Evolutionary conservation across 2,797 vertebrate species (phyloP), one percentile per base, ranked within the genome.

Genomic region (Anguilla obscura): DNA sequence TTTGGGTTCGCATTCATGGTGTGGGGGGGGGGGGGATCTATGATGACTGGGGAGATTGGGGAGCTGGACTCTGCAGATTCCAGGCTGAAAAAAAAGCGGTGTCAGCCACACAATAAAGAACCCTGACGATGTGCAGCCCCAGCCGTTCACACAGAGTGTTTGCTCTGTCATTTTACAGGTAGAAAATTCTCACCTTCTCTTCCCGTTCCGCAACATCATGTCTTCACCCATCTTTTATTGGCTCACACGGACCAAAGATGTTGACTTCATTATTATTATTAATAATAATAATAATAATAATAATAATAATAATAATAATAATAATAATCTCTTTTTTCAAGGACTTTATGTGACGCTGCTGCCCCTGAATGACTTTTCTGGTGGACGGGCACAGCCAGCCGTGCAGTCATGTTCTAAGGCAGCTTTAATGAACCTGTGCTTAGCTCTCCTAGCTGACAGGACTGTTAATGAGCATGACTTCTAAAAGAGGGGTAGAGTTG

Each of bases 381-480:
- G 87, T 36, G 79, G 87, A 86, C 85, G 86, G 86, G 86, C 86
- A 89, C 93, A 94, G 91, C 93, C 90, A 91, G 90, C 90, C 89
- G 86, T 93, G 92, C 92, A 90, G 89, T 87, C 52, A 2, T 91
- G 93, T 93, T 93, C 92, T 92, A 90, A 90, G 93, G 92, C 92
- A 89, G 89, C 90, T 90, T 92, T 96, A 95, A 95, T 95, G 93
- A 95, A 94, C 93, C 92, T 88, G 50, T 89, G 58, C 89, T 66
- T 87, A 63, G 89, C 90, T 93, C 91, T 89, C 89, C 84, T 84
- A 80, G 92, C 92, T 94, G 93, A 94, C 93, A 90, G 87, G 93
- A 92, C 91, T 93, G 91, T 93, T 96, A 96, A 95, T 96, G 94
- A 95, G 93, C 90, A 89, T 87, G 88, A 92, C 92, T 93, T 92